These are phyloP conservation scores for Hipposideros armiger DNA, from an alignment of 2,113 vertebrate species.

Conservation along the genomic window DNA sequence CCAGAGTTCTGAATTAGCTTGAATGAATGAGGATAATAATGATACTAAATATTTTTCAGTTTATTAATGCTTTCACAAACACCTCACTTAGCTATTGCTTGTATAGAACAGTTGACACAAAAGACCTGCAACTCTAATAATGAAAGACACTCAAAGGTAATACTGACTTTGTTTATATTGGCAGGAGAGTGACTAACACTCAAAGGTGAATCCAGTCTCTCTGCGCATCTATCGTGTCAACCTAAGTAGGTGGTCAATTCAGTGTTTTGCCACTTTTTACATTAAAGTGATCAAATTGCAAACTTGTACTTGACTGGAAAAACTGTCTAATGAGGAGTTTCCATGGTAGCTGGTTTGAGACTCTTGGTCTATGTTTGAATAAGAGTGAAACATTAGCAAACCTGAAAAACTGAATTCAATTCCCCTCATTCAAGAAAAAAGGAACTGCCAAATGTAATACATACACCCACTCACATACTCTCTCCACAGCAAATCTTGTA, in stretches of 20 bases:
- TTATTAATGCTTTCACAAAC: slow-evolving; percentile 41
- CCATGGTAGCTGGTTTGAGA: neutral
- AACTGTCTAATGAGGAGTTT: neutral
- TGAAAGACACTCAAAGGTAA: neutral
- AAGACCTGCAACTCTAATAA: neutral
- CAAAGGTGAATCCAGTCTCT: neutral
- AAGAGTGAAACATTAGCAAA: slow-evolving; percentile 21
- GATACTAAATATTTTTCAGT: slow-evolving; percentile 22
- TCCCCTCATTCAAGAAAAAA: slow-evolving; percentile 15
- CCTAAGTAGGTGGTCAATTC: neutral
- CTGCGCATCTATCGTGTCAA: neutral
- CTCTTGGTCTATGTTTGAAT: neutral
- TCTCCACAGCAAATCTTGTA: neutral
- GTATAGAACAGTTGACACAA: neutral
- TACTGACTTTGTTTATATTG: neutral
- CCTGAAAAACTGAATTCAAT: neutral
- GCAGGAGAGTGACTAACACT: neutral
- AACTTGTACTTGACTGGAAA: neutral
- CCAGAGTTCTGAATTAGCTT: slow-evolving; percentile 66
- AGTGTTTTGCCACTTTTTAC: neutral
- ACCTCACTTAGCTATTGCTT: neutral
- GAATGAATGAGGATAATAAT: slow-evolving; percentile 37
- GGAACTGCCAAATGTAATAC: neutral
- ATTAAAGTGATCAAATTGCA: slow-evolving; percentile 1
- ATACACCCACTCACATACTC: no score